Conservation (phyloP, 2,888 invertebrate genomes). For the Paralinhomoeus sp. region DNA sequence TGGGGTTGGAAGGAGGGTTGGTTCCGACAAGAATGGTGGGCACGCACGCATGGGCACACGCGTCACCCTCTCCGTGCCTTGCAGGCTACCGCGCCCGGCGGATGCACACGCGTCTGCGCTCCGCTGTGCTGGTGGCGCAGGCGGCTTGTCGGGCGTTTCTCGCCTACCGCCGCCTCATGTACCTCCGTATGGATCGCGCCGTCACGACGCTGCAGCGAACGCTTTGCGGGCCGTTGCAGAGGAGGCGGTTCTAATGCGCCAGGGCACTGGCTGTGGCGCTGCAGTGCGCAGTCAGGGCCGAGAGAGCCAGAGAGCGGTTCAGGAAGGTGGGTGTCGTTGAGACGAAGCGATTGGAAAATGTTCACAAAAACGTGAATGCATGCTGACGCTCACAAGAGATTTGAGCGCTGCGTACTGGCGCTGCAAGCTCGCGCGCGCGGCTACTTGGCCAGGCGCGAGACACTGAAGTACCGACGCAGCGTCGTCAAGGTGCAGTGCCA, state of each 20-base stretch:
- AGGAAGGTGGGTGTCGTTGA: neutral
- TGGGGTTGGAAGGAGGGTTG: no score
- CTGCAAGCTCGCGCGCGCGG: constrained; percentile 60
- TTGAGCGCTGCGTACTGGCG: neutral
- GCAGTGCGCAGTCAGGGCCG: neutral
- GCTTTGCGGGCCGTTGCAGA: constrained; percentile 37
- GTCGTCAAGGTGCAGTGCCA: constrained; percentile 25
- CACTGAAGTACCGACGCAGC: constrained; percentile 27
- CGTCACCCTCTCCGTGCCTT: constrained; percentile 38
- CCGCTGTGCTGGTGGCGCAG: constrained; percentile 44
- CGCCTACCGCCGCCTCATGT: constrained; percentile 42
- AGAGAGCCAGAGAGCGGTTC: neutral
- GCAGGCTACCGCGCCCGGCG: constrained; percentile 46
- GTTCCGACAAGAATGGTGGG: no score
- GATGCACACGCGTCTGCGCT: constrained; percentile 30
- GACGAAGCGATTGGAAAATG: no score
- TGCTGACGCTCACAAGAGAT: neutral
- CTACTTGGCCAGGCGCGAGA: constrained; percentile 44
- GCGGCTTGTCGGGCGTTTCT: constrained; percentile 54
- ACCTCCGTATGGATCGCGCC: constrained; percentile 38
- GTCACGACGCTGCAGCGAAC: constrained; percentile 43
- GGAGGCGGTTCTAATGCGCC: constrained; percentile 39
- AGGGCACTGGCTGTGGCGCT: constrained; percentile 25
- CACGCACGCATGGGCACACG: no score
- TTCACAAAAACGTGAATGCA: no score